Conservation (phyloP, 2,113 vertebrate genomes). For the Misgurnus anguillicaudatus region DNA sequence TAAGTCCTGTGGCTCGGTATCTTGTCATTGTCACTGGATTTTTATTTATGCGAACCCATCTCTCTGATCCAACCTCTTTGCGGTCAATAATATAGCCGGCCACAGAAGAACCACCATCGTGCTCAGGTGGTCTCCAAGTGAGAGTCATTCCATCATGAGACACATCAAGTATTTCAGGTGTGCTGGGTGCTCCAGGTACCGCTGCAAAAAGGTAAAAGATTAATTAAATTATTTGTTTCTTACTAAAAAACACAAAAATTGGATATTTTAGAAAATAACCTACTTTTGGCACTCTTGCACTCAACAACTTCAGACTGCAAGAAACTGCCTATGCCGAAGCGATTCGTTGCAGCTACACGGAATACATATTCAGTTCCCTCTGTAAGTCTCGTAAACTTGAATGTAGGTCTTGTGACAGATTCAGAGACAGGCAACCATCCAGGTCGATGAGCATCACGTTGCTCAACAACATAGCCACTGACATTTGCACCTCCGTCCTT, state of each 20-base stretch:
- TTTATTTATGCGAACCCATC: conserved; percentile 94
- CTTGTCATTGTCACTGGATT: conserved; percentile 96
- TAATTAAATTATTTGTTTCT: neutral
- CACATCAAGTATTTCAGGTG: conserved; percentile 88
- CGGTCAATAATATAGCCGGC: conserved; percentile 95
- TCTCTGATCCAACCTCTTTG: conserved; percentile 90
- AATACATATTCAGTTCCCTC: conserved; percentile 97
- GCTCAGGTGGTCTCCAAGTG: conserved; percentile 90
- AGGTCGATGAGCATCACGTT: conserved; percentile 92
- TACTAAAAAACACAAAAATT: neutral
- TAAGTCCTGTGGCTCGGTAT: conserved; percentile 92
- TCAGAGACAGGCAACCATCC: conserved; percentile 95
- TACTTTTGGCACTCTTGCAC: conserved; percentile 93
- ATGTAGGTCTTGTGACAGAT: conserved; percentile 91
- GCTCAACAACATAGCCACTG: conserved; percentile 94
- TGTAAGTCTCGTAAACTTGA: conserved; percentile 88
- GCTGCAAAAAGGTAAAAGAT: conserved; percentile 68
- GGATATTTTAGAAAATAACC: conserved; percentile 65
- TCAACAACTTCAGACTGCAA: conserved; percentile 95
- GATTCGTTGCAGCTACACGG: conserved; percentile 95
- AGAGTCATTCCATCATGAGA: conserved; percentile 97
- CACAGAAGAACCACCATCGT: conserved; percentile 87
- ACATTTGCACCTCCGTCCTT: conserved; percentile 94
- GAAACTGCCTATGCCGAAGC: conserved; percentile 92
- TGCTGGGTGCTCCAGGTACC: conserved; percentile 88